These are phyloP conservation scores for Cichladusa arquata DNA, from an alignment of 2,113 vertebrate species.

Conservation along the genomic window DNA sequence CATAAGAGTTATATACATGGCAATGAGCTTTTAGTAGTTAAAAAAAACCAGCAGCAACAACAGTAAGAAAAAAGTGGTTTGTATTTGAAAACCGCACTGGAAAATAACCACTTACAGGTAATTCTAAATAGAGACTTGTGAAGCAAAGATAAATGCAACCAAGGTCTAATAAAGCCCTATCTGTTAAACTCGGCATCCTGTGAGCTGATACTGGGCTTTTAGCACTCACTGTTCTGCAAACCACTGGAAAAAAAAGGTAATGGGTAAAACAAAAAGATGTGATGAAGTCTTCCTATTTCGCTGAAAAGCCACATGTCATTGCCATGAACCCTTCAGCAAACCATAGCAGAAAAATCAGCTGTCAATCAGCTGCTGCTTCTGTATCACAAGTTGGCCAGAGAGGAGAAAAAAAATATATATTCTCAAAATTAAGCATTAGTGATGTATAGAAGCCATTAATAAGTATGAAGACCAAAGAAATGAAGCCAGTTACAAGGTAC, in stretches of 20 bases:
- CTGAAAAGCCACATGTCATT: conserved; percentile 13
- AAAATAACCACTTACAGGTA: conserved; percentile 57
- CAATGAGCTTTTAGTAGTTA: background rate
- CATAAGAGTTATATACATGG: background rate
- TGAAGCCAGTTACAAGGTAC: background rate
- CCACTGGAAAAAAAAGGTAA: conserved; percentile 69
- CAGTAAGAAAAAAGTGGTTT: background rate
- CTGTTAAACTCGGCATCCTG: conserved; percentile 61
- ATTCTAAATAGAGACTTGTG: conserved; percentile 35
- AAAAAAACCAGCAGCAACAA: background rate
- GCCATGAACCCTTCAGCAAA: background rate
- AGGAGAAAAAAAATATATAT: background rate
- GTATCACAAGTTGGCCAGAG: background rate
- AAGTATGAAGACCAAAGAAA: background rate
- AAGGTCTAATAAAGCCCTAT: conserved; percentile 38
- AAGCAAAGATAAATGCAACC: conserved; percentile 26
- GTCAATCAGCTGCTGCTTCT: conserved; percentile 5
- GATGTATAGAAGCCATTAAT: background rate
- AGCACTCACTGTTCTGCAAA: conserved; percentile 24
- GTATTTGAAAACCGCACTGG: conserved; percentile 40
- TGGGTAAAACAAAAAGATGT: conserved; percentile 55
- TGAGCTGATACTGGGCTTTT: conserved; percentile 45
- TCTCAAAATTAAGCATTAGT: background rate
- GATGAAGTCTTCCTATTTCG: conserved; percentile 38
- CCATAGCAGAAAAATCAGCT: conserved; percentile 28